phyloP scores from a whole-genome alignment of 2,113 vertebrate genomes.

The Bettongia penicillata region DNA sequence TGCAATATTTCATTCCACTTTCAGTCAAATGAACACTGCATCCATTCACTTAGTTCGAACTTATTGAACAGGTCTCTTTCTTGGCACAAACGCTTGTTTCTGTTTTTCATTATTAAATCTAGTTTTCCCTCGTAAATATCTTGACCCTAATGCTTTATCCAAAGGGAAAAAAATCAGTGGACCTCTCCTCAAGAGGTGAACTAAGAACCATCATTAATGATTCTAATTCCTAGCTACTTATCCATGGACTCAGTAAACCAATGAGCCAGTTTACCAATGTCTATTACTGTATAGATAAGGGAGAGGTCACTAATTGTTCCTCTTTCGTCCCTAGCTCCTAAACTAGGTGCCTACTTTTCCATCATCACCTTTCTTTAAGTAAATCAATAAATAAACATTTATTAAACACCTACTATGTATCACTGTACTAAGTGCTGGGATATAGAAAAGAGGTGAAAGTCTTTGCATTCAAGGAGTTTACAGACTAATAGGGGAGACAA shows the following conservation, averaged over 20 bases:
- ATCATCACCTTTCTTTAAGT: neutral
- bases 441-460: neutral
- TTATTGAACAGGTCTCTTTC: neutral
- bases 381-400: neutral
- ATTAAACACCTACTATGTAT: neutral
- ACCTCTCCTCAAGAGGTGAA: neutral
- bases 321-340: neutral
- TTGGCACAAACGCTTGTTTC: neutral
- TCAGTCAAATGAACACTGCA: neutral
- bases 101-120: neutral
- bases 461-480: neutral
- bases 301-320: too few species aligned
- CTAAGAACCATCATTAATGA: neutral
- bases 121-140: neutral
- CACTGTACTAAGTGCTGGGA: neutral
- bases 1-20: slow-evolving; percentile 30
- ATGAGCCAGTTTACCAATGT: neutral
- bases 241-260: too few species aligned
- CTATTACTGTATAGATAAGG: neutral
- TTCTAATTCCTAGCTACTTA: neutral
- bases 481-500: neutral
- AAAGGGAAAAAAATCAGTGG: neutral
- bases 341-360: neutral
- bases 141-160: neutral
- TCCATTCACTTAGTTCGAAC: neutral